Evolutionary conservation across 2,888 invertebrate species (phyloP).

Genomic region (Smittia sp.): DNA sequence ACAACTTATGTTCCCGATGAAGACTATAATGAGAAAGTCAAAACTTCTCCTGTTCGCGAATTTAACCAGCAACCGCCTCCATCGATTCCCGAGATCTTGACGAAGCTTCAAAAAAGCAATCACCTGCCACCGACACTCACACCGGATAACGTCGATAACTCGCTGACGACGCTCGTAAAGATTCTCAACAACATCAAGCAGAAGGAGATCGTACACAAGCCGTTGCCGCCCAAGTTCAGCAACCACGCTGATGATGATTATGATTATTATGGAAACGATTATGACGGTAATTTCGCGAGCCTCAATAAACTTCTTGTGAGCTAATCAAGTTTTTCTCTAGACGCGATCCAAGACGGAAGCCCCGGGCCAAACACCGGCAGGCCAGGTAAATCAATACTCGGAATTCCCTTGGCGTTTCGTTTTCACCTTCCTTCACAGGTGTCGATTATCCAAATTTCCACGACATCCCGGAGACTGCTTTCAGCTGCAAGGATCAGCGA

Average conservation of each 20-base stretch:
- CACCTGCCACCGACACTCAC: constrained; percentile 73
- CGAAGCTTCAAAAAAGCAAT: constrained; percentile 71
- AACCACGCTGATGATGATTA: constrained; percentile 48
- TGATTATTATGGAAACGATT: constrained; percentile 51
- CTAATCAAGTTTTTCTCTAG: neutral
- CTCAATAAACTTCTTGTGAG: constrained; percentile 10
- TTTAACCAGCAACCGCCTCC: constrained; percentile 44
- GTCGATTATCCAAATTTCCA: constrained; percentile 78
- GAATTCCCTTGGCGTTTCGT: neutral
- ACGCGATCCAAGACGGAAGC: constrained; percentile 56
- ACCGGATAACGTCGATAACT: constrained; percentile 73
- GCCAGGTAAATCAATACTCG: neutral
- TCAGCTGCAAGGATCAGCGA: constrained; percentile 78
- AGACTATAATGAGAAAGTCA: constrained; percentile 23
- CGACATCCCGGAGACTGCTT: constrained; percentile 71
- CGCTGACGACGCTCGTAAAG: constrained; percentile 72
- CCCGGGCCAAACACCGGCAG: constrained; percentile 58
- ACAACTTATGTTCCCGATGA: neutral
- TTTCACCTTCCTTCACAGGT: constrained; percentile 54
- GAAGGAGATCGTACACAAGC: constrained; percentile 51
- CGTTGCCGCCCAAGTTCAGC: constrained; percentile 45
- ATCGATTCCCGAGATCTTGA: constrained; percentile 62
- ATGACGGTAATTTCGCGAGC: constrained; percentile 43
- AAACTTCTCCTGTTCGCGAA: neutral
- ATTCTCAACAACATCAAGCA: constrained; percentile 68